Percentiles rank a stretch among this genome's conserved stretches.
Conservation (phyloP, 2,888 invertebrate species). For the Catocala nupta region DNA sequence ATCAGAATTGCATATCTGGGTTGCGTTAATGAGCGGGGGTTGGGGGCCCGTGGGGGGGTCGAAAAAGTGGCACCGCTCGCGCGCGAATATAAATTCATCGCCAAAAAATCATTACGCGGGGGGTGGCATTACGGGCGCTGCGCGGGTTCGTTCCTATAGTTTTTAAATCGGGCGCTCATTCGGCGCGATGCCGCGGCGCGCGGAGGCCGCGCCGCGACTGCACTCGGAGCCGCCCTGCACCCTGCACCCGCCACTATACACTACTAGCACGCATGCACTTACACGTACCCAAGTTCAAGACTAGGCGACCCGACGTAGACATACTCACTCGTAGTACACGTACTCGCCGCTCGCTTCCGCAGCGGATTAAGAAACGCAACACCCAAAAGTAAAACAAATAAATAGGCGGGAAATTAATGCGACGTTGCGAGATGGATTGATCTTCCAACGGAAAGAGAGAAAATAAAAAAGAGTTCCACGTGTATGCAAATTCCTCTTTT, state of each 20-base stretch:
- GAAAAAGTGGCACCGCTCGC: constrained; percentile 88
- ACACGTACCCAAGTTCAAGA: constrained; percentile 40
- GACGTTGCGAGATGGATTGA: constrained; percentile 63
- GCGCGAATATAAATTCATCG: constrained; percentile 92
- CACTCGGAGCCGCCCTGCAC: constrained; percentile 62
- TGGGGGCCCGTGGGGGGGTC: constrained; percentile 79
- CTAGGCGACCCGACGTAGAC: constrained; percentile 5
- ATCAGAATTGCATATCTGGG: constrained; percentile 90
- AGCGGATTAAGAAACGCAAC: neutral
- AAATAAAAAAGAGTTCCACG: constrained; percentile 64
- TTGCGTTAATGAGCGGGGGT: constrained; percentile 89
- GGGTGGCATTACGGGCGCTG: constrained; percentile 90
- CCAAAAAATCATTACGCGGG: constrained; percentile 96
- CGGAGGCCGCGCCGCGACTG: constrained; percentile 75
- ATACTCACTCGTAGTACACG: neutral
- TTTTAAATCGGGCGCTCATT: constrained; percentile 87
- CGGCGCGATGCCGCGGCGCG: constrained; percentile 82
- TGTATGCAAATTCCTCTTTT: constrained; percentile 85
- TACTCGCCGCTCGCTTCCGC: neutral
- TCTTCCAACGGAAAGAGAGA: constrained; percentile 58
- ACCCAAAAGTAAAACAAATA: constrained; percentile 48
- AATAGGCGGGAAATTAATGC: constrained; percentile 65
- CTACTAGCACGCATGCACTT: constrained; percentile 76
- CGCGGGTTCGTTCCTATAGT: constrained; percentile 85
- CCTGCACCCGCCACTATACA: constrained; percentile 52